Conservation (phyloP, 2,888 invertebrate genomes). For the Mesorhabditis spiculigera region DNA sequence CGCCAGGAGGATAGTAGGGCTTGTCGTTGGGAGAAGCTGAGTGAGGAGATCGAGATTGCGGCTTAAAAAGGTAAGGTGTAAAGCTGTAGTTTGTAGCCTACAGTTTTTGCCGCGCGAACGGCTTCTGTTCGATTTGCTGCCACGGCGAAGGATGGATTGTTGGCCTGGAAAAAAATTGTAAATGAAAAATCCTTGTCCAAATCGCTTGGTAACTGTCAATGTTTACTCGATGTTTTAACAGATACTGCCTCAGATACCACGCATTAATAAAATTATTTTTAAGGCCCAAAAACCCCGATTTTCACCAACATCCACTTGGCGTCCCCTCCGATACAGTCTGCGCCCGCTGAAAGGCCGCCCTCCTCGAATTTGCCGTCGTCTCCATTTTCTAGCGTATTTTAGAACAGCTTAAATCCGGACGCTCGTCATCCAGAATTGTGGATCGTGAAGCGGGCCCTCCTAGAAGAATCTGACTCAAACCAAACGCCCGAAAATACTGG, state of each 20-base stretch:
- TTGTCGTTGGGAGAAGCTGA: constrained; percentile 40
- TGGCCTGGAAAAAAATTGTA: too few species aligned
- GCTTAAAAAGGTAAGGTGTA: background rate
- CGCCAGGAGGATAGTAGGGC: constrained; percentile 48
- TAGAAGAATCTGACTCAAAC: too few species aligned
- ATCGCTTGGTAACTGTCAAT: too few species aligned
- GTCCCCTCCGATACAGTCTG: background rate
- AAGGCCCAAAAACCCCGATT: too few species aligned
- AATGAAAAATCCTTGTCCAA: too few species aligned
- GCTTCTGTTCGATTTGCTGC: constrained; percentile 1
- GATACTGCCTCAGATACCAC: too few species aligned
- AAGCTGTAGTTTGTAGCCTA: background rate
- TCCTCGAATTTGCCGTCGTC: background rate
- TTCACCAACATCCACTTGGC: background rate
- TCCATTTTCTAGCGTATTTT: background rate
- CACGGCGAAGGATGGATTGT: constrained; percentile 2
- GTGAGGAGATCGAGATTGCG: constrained; percentile 26
- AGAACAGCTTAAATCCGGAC: too few species aligned
- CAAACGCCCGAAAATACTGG: too few species aligned
- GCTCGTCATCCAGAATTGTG: too few species aligned
- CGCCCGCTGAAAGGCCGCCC: background rate
- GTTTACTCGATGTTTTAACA: too few species aligned
- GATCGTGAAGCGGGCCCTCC: too few species aligned
- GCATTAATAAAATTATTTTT: too few species aligned
- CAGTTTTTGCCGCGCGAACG: background rate